Base-by-base conservation (phyloP, 2,888 invertebrate genomes). In the Pristionchus entomophagus region DNA sequence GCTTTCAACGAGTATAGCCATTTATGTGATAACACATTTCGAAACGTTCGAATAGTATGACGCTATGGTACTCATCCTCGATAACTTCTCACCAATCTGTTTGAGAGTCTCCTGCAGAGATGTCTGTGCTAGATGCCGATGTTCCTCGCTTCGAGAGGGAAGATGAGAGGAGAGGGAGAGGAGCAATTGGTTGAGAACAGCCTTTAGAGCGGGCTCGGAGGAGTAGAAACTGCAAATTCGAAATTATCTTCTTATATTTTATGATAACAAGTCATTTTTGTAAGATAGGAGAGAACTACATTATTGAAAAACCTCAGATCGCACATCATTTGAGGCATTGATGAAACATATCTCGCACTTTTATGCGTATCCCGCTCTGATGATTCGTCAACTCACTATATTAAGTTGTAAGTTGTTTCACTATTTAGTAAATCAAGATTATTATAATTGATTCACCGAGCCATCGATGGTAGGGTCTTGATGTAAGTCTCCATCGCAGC, bases 121-220 rank as follows among this genome's bases (percentile, higher is more conserved):
- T 1, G 87, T 86, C 38, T 87, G 86, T 2, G 90, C 89, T 3
- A 89, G 77, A 49, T 90, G 89, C 45, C 88, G 87, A 38, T 88
- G 89, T 49, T 90, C 90, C 62, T 90, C 90, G n/a, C 88, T 89
- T 83, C 89, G 88, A 51, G 88, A 88, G n/a, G 90, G 88, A 12
- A 90, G 87, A 86, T 89, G 89, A 4, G 88, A 86, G 32, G 88
- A 88, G 29, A 90, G 82, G 14, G 89, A 87, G 65, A 89, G 87
- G 26, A 87, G 62, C 26, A 90, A 73, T 41, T 90, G 90, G 59
- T 89, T 89, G 69, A 90, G 65, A 0, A 90, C 89, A 0, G 89
- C 89, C 87, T 89, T 89, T 84, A 90, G 49, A 45, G 88, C 85
- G 2, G 88, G 84, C 88, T 89, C 90, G 2, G 88, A 86, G 4